phyloP scores from a whole-genome alignment of 1,140 invertebrate species.

The Anoplophora glabripennis region DNA sequence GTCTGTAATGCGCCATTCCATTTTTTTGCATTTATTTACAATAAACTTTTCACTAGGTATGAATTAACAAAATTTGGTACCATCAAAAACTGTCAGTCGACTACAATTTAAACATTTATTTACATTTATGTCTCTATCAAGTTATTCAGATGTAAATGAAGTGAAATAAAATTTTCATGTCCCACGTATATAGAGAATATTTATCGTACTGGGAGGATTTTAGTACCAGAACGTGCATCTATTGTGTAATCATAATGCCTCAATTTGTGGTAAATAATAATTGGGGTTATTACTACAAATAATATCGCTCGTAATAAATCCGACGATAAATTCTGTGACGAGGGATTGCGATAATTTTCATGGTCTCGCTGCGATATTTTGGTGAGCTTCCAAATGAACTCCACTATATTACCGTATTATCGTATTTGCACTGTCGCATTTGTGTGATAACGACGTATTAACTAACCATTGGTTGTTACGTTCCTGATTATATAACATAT shows the following conservation, averaged over 20 bases:
- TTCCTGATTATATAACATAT: too few relatives aligned
- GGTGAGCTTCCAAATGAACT: constrained; percentile 16
- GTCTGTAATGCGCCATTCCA: too few relatives aligned
- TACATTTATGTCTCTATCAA: constrained; percentile 6
- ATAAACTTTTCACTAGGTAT: too few relatives aligned
- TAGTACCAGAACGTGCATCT: constrained; percentile 11
- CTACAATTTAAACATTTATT: not conserved
- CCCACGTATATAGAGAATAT: constrained; percentile 12
- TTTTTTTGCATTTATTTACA: too few relatives aligned
- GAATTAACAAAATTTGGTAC: too few relatives aligned
- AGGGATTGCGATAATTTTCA: constrained; percentile 21
- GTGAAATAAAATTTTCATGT: not conserved
- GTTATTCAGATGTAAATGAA: not conserved
- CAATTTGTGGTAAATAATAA: constrained; percentile 22
- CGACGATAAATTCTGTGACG: constrained; percentile 14
- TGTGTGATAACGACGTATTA: too few relatives aligned
- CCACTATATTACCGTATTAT: constrained; percentile 12
- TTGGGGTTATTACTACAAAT: constrained; percentile 21
- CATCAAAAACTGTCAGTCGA: too few relatives aligned
- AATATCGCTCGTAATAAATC: constrained; percentile 15
- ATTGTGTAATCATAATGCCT: constrained; percentile 9
- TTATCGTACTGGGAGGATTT: constrained; percentile 13
- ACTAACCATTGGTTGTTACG: too few relatives aligned
- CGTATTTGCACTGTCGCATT: not conserved
- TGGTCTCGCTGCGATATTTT: constrained; percentile 12